Conservation (phyloP, 2,888 invertebrate genomes). For the Leptinotarsa haldemani region DNA sequence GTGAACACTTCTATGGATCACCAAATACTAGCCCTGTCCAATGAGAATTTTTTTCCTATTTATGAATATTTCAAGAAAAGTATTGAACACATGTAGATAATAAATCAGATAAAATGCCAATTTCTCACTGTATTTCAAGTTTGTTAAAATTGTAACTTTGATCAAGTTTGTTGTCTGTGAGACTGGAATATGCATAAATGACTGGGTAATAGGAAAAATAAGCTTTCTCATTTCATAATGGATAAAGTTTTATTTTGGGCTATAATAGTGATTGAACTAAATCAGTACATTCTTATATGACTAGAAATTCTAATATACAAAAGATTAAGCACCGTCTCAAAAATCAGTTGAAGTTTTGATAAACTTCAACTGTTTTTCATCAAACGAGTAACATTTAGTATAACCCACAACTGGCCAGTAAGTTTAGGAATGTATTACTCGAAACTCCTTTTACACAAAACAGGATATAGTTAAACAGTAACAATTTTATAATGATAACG, state of each 20-base stretch:
- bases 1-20: too few relatives aligned
- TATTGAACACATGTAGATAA: too few relatives aligned
- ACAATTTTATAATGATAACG: slow-evolving; percentile 38
- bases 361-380: slow-evolving; percentile 23
- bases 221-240: slow-evolving; percentile 46
- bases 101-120: too few relatives aligned
- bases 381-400: slow-evolving; percentile 40
- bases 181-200: neutral
- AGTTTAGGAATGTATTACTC: slow-evolving; percentile 50
- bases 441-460: slow-evolving; percentile 41
- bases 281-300: slow-evolving; percentile 65
- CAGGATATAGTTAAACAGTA: slow-evolving; percentile 43
- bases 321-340: slow-evolving; percentile 45
- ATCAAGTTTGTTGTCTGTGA: too few relatives aligned
- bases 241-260: slow-evolving; percentile 61
- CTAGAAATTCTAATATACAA: slow-evolving; percentile 62
- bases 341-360: slow-evolving; percentile 23
- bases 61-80: too few relatives aligned
- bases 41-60: too few relatives aligned
- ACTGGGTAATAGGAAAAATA: neutral
- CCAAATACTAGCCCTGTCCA: too few relatives aligned
- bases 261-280: slow-evolving; percentile 59
- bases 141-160: too few relatives aligned
- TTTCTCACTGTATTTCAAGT: too few relatives aligned
- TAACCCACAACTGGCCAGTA: slow-evolving; percentile 50